Evolutionary conservation across 2,888 invertebrate species (phyloP), one percentile per base, ranked within the genome.

Genomic region (Siphlonurus alternatus): DNA sequence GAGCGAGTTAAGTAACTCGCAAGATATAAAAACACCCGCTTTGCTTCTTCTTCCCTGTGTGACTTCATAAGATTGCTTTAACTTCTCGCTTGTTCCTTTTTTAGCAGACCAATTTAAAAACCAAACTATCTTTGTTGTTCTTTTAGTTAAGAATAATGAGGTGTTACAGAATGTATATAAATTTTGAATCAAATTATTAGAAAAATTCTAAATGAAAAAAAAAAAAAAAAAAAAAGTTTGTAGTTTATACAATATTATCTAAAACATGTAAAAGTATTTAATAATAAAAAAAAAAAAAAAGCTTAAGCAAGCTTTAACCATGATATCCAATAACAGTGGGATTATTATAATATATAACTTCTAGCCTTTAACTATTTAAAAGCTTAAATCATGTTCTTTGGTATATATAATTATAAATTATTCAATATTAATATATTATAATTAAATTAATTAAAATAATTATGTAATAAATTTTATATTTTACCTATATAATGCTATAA

Each of bases 1-100:
- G 56, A 56, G 56, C 56, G 56, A 56, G 56, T 56, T 56, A 56
- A 56, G 56, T 56, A 56, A 56, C 56, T 56, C 15, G 56, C 56
- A 22, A 56, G 56, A 56, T 56, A 56, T 56, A 56, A 56, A 56
- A 56, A 56, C 56, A 56, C 38, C 38, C 38, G 38, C 38, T 38
- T 15, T 38, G 38, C 38, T 38, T 10, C 38, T n/a, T n/a, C n/a
- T n/a, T n/a, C 38, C 38, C 38, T 15, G 15, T 15, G 38, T 15
- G 38, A 38, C 38, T 38, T 38, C 38, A 38, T 38, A 38, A 38
- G 38, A 38, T 38, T 38, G 38, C 38, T 38, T 38, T 38, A 38
- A 38, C 38, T 38, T 38, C 38, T 38, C 38, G 38, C 38, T 38
- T 56, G n/a, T 56, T 56, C 22, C 19, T 3, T 20, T 51, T 51